Conservation (phyloP, 1,140 invertebrate genomes). For the Drosophila miranda region DNA sequence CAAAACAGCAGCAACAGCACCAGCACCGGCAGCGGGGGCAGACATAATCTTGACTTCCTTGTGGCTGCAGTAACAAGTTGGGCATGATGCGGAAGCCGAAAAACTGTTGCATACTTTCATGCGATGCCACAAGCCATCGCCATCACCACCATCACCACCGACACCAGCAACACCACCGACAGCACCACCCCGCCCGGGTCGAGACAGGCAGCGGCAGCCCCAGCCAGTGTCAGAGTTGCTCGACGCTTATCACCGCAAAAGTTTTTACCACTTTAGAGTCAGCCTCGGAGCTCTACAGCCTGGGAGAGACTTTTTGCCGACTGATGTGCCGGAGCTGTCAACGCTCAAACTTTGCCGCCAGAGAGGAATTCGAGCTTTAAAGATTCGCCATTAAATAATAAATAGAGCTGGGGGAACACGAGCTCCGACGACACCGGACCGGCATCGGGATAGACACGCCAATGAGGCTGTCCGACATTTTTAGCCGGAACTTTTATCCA, state of each 20-base stretch:
- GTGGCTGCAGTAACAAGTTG: constrained; percentile 64
- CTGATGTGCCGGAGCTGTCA: constrained; percentile 51
- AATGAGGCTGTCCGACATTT: constrained; percentile 9
- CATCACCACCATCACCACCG: constrained; percentile 2
- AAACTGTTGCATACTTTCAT: constrained; percentile 69
- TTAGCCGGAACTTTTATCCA: constrained; percentile 16
- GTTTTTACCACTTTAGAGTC: constrained; percentile 69
- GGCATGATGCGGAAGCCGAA: constrained; percentile 57
- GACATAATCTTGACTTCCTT: constrained; percentile 46
- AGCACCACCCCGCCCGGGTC: not conserved
- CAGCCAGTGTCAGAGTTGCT: constrained; percentile 18
- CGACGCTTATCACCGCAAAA: constrained; percentile 75
- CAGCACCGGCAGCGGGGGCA: constrained; percentile 14
- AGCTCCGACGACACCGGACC: not conserved
- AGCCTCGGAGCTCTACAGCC: not conserved
- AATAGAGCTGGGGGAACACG: constrained; percentile 3
- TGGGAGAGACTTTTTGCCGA: constrained; percentile 43
- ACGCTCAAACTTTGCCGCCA: constrained; percentile 57
- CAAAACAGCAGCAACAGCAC: constrained; percentile 24
- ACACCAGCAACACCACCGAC: not conserved
- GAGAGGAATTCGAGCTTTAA: constrained; percentile 35
- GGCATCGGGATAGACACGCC: constrained; percentile 9
- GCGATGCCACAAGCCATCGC: constrained; percentile 43
- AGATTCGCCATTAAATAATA: constrained; percentile 36
- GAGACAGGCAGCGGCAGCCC: constrained; percentile 3